These are phyloP conservation scores for Xyliphius kryptos DNA, from an alignment of 2,113 vertebrate species.

Conservation along the genomic window DNA sequence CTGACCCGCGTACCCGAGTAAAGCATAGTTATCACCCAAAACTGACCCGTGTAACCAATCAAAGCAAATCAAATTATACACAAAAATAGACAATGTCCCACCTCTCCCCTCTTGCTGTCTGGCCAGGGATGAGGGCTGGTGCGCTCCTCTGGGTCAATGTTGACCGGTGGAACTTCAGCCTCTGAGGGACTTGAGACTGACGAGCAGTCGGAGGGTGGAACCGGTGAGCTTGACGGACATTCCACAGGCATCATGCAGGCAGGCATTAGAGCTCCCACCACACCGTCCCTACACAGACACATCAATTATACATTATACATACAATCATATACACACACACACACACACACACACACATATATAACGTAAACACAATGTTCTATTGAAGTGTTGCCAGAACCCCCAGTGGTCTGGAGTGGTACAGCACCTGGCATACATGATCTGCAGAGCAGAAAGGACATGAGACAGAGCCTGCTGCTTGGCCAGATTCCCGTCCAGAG, in stretches of 20 bases:
- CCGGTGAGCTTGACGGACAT: conserved; percentile 80
- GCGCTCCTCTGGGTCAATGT: conserved; percentile 73
- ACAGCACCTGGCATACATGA: conserved; percentile 90
- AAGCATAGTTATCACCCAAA: too few species aligned
- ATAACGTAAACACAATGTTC: too few species aligned
- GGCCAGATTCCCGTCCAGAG: conserved; percentile 85
- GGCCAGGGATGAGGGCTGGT: conserved; percentile 90
- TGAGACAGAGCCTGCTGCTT: conserved; percentile 95
- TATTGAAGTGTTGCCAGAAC: too few species aligned
- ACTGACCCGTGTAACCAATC: too few species aligned
- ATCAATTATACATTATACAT: neutral
- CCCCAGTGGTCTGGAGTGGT: neutral
- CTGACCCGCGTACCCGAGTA: too few species aligned
- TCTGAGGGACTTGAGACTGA: conserved; percentile 73
- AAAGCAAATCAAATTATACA: neutral
- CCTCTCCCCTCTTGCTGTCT: conserved; percentile 84
- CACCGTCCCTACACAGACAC: conserved; percentile 73
- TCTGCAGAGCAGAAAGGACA: conserved; percentile 88
- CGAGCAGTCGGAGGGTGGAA: conserved; percentile 74
- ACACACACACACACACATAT: neutral
- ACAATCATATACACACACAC: neutral
- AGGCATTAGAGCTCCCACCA: conserved; percentile 91
- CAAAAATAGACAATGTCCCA: conserved; percentile 44
- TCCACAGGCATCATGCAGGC: conserved; percentile 94
- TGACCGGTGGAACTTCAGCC: conserved; percentile 70